Conservation (phyloP, 1,140 invertebrate species). For the Leguminivora glycinivorella region DNA sequence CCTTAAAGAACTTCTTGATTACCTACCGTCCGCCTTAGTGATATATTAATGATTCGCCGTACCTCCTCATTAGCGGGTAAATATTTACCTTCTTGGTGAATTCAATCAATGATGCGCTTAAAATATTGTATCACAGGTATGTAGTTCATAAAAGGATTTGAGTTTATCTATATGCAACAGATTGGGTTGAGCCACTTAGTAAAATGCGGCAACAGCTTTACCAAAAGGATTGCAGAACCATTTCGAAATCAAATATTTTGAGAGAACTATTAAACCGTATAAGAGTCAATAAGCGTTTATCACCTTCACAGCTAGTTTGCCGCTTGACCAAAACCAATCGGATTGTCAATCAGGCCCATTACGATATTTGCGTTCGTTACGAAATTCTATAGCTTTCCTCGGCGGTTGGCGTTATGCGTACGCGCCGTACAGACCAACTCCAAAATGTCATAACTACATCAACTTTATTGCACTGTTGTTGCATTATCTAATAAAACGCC, state of each 20-base stretch:
- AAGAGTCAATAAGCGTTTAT: slow-evolving; percentile 5
- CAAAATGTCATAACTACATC: not conserved
- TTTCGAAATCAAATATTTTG: not conserved
- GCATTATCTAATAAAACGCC: not conserved
- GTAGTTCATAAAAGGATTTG: too few species aligned
- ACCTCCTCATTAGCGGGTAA: not conserved
- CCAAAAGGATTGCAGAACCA: not conserved
- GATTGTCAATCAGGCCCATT: slow-evolving; percentile 17
- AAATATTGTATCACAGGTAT: too few species aligned
- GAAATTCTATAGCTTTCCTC: slow-evolving; percentile 28
- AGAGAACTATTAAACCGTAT: not conserved
- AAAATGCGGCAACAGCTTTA: not conserved
- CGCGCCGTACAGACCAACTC: not conserved
- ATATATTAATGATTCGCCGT: not conserved
- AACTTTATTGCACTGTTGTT: not conserved
- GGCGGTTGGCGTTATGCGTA: slow-evolving; percentile 21
- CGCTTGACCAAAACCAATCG: slow-evolving; percentile 22
- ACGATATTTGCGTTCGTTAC: slow-evolving; percentile 14
- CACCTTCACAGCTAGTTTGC: slow-evolving; percentile 18
- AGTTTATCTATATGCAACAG: too few species aligned
- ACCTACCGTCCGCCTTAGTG: not conserved
- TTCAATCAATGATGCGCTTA: too few species aligned
- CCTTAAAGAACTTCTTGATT: slow-evolving; percentile 14
- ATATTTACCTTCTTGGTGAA: not conserved
- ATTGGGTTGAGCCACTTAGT: too few species aligned